Evolutionary conservation across 2,888 invertebrate genomes (phyloP), one percentile per base, ranked within the genome.

Genomic region (Eupithecia subfuscata): DNA sequence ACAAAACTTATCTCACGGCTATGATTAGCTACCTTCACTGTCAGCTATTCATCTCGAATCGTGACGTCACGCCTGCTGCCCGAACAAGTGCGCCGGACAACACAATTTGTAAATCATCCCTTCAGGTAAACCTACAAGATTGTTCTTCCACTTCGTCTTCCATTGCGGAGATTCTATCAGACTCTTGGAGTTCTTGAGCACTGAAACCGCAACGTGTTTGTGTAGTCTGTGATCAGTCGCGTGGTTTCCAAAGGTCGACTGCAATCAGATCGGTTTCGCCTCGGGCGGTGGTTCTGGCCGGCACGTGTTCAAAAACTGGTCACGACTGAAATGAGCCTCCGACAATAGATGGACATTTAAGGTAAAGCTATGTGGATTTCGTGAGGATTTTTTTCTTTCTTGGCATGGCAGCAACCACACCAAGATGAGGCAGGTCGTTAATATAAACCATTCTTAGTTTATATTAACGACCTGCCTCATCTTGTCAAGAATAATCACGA

Each of bases 51-150:
- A 85, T 89, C 86, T 86, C 82, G 81, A 83, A 80, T 90, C 91
- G 90, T 91, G 91, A 91, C 89, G 87, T 87, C 90, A 90, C 91
- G 90, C 83, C 84, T 83, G 75, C 83, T 83, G 84, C 85, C 80
- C 81, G 85, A 84, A 86, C 88, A 89, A 87, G 88, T 86, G 87
- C 84, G 80, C 85, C 82, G 85, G 84, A 86, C 86, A 87, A 85
- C 85, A 86, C 86, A 85, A 83, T 86, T 85, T 84, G 86, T 88
- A 89, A 90, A 90, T 88, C 88, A 88, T 87, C 86, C 88, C 89
- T 87, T 81, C 82, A 81, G 87, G 88, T 84, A 80, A 84, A 82
- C 79, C 83, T 83, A 82, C 75, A 83, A 75, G 82, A 83, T 65
- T 75, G 56, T 75, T 69, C 76, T 18, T 30, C n/a, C 8, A 63